A percentile compares a stretch with the other conserved stretches of the same genome.
phyloP scores from a whole-genome alignment of 1,140 invertebrate species.

The Drosophila saltans region DNA sequence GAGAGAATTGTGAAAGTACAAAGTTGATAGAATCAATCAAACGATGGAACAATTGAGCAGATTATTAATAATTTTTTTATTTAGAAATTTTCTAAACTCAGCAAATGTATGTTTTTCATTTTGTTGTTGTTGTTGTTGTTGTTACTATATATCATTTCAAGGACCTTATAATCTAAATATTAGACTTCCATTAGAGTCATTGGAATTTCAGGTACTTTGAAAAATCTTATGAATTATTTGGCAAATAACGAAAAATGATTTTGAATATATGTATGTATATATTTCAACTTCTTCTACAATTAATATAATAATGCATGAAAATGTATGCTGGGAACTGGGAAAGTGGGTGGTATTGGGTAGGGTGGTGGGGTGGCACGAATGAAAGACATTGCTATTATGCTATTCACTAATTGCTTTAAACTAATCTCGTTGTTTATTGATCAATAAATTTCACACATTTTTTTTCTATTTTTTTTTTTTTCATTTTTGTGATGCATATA shows the following conservation, averaged over 20 bases:
- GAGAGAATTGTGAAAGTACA: conserved; percentile 20
- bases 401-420: conserved; percentile 72
- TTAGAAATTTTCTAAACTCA: conserved; percentile 50
- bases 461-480: neutral
- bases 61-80: conserved; percentile 23
- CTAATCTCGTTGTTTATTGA: conserved; percentile 82
- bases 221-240: conserved; percentile 82
- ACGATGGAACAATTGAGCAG: conserved; percentile 39
- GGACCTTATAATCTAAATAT: conserved; percentile 66
- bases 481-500: conserved; percentile 35
- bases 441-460: conserved; percentile 52
- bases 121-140: neutral
- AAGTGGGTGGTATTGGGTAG: neutral
- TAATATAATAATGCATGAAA: conserved; percentile 9
- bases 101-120: conserved; percentile 37
- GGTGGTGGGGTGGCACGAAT: conserved; percentile 34
- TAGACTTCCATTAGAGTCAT: conserved; percentile 63
- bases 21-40: conserved; percentile 1
- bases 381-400: conserved; percentile 60
- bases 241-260: conserved; percentile 63
- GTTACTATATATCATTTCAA: conserved; percentile 28
- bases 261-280: conserved; percentile 32
- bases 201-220: conserved; percentile 79
- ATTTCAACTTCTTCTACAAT: conserved; percentile 24
- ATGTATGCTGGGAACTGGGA: conserved; percentile 14